Percentiles rank a stretch among this genome's conserved stretches.
These are phyloP conservation scores for Apistogramma diplotaenia DNA, from an alignment of 2,113 vertebrate genomes.

Conservation along the genomic window DNA sequence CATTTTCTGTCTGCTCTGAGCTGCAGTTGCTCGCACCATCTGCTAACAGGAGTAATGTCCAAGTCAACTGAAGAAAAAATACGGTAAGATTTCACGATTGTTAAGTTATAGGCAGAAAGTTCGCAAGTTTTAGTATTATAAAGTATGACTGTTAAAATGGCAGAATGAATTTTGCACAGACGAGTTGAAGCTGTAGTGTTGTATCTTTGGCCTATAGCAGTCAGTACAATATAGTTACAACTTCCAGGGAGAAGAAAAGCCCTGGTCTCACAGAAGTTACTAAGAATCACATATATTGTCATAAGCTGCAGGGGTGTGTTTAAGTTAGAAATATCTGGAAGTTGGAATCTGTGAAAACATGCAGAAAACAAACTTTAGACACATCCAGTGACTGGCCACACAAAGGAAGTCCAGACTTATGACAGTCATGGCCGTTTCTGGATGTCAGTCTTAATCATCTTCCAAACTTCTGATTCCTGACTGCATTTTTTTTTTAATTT, in stretches of 20 bases:
- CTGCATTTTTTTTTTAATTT: too few species aligned
- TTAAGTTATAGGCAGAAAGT: background rate
- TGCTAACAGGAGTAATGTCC: background rate
- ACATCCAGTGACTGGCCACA: too few species aligned
- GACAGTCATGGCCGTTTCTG: too few species aligned
- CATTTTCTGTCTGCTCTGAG: accelerated
- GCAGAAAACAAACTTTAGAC: too few species aligned
- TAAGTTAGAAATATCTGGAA: too few species aligned
- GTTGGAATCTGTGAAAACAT: too few species aligned
- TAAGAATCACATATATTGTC: too few species aligned
- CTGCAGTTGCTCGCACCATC: background rate
- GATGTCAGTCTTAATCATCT: too few species aligned
- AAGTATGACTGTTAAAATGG: background rate
- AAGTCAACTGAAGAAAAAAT: accelerated
- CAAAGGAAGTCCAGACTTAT: too few species aligned
- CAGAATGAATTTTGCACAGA: background rate
- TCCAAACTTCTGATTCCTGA: too few species aligned
- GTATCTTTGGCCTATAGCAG: background rate
- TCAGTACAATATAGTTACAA: background rate
- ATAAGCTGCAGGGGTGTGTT: too few species aligned
- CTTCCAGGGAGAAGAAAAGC: background rate
- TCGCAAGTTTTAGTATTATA: background rate
- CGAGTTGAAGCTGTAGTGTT: background rate
- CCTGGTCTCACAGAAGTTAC: background rate
- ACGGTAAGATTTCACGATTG: background rate